Percentiles rank a stretch among this genome's conserved stretches.
Evolutionary conservation across 2,113 vertebrate species (phyloP).

Genomic region (Nyctibius bracteatus): DNA sequence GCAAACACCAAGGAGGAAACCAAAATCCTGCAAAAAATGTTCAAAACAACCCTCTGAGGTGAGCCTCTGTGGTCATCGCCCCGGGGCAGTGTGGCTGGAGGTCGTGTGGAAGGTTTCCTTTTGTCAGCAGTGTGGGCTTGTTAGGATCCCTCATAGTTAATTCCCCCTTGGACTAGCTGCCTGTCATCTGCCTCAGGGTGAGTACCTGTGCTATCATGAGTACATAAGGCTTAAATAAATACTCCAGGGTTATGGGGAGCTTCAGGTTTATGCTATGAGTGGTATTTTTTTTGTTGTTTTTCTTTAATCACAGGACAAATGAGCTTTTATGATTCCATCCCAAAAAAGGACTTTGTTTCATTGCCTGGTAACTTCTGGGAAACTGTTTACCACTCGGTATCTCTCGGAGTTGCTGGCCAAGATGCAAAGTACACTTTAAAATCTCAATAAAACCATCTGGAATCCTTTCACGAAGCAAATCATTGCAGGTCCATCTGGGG

Average conservation of each 20-base stretch:
- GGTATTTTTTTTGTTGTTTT: too few species aligned
- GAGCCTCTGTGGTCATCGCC: too few species aligned
- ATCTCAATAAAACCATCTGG: background rate
- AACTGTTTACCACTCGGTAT: background rate
- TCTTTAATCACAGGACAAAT: background rate
- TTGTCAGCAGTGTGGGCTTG: too few species aligned
- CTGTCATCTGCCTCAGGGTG: too few species aligned
- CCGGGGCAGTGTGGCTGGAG: too few species aligned
- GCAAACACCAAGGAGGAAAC: background rate
- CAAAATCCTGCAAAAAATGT: background rate
- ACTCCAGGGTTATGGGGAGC: too few species aligned
- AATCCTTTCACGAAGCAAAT: background rate
- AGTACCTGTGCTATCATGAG: too few species aligned
- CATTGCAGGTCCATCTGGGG: background rate
- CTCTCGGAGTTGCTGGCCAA: background rate
- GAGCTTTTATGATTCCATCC: background rate
- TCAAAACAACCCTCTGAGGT: background rate
- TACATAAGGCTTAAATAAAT: too few species aligned
- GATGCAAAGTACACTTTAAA: constrained; percentile 45
- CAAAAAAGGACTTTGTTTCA: constrained; percentile 24
- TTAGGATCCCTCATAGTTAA: too few species aligned
- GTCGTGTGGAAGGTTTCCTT: too few species aligned
- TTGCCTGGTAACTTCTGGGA: background rate
- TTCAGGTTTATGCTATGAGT: too few species aligned
- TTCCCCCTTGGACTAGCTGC: too few species aligned